Evolutionary conservation across 2,797 vertebrate species (phyloP).

Genomic region (Pelodytes ibericus): DNA sequence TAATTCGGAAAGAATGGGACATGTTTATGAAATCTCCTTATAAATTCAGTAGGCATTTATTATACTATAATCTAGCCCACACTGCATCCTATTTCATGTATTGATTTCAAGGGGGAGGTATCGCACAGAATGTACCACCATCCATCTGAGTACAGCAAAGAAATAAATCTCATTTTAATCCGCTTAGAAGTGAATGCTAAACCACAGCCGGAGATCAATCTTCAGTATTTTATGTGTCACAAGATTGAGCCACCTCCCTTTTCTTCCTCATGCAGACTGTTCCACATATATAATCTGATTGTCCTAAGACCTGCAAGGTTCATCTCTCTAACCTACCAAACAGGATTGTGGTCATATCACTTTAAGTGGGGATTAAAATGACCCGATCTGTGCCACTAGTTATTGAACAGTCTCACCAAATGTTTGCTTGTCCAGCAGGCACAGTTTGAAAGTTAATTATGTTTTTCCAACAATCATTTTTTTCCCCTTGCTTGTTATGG

Average conservation of each 20-base stretch:
- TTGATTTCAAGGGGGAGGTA: conserved; percentile 51
- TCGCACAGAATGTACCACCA: conserved; percentile 49
- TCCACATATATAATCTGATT: neutral
- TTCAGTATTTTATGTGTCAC: conserved; percentile 52
- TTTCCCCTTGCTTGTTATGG: neutral
- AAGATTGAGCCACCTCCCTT: conserved; percentile 14
- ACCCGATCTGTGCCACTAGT: neutral
- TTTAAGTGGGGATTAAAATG: neutral
- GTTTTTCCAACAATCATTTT: neutral
- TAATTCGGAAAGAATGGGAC: neutral
- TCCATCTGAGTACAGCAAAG: conserved; percentile 38
- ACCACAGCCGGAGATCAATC: conserved; percentile 42
- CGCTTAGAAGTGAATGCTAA: conserved; percentile 52
- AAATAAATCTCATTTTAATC: conserved; percentile 55
- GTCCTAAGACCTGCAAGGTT: conserved; percentile 6
- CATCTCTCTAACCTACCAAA: neutral
- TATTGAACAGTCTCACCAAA: neutral
- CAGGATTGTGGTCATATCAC: neutral
- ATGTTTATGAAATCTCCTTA: conserved; percentile 16
- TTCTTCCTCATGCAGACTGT: conserved; percentile 16
- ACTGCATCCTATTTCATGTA: conserved; percentile 46
- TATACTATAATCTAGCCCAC: conserved; percentile 35
- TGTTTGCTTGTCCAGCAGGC: neutral
- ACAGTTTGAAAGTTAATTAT: conserved; percentile 4
- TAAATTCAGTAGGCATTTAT: conserved; percentile 41